Evolutionary conservation across 2,113 vertebrate species (phyloP).

Genomic region (Stigmatopora nigra): DNA sequence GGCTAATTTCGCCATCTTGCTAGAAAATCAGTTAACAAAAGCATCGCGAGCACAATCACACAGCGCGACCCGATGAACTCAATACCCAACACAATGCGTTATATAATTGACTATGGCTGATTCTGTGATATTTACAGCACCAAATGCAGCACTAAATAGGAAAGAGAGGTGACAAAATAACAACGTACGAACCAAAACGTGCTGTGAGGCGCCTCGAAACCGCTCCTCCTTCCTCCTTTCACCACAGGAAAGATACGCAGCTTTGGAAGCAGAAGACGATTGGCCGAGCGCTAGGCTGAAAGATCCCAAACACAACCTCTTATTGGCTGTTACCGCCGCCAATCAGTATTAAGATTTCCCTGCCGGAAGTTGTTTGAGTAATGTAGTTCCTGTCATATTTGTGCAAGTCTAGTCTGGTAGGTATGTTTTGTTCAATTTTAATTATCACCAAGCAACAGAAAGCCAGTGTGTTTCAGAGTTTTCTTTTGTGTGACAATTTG

Average conservation of each 20-base stretch:
- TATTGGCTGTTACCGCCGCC: conserved; percentile 25
- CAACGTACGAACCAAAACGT: conserved; percentile 44
- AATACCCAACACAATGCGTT: neutral
- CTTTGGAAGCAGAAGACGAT: conserved; percentile 1
- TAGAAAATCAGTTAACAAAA: conserved; percentile 24
- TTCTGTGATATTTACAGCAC: neutral
- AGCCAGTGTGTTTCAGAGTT: neutral
- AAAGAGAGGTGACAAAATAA: neutral
- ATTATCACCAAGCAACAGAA: neutral
- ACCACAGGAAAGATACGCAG: conserved; percentile 29
- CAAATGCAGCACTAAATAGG: neutral
- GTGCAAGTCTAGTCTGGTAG: neutral
- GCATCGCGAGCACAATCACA: conserved; percentile 22
- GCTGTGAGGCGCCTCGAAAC: conserved; percentile 30
- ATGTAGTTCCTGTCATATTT: neutral
- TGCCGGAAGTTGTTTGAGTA: conserved; percentile 27
- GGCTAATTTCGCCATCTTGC: conserved; percentile 60
- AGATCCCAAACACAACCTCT: neutral
- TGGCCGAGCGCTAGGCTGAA: conserved; percentile 20
- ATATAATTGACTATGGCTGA: neutral
- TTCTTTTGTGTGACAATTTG: neutral
- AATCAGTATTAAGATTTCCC: conserved; percentile 5
- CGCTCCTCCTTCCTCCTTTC: conserved; percentile 30
- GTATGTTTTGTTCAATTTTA: conserved; percentile 1
- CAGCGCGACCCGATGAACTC: neutral